Base-by-base conservation (phyloP, 2,888 invertebrate species). In the Acanthosoma haemorrhoidale region DNA sequence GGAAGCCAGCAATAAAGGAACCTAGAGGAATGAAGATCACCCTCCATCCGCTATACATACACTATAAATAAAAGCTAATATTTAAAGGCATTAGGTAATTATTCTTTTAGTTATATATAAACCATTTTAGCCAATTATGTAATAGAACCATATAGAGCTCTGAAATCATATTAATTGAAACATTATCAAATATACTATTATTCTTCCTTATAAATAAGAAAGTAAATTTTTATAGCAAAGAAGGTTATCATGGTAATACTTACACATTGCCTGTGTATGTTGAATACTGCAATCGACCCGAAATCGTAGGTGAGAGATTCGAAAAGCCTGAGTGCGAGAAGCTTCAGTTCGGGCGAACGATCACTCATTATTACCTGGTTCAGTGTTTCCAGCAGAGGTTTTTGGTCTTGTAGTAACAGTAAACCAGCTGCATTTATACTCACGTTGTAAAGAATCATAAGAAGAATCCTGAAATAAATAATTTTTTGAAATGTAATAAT, bases 361-460 rank as follows among this genome's bases (percentile, higher is more conserved):
- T 76, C 75, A 21, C 61, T 64, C 29, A 74, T 68, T 9, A 77
- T 72, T 18, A 72, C 70, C 9, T 72, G 61, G 6, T 71, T 68
- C n/a, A 76, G 39, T 8, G 73, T 73, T 11, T 61, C 32, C 13
- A 76, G 69, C 36, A 77, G 63, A 8, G 64, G 58, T 6, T 71
- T 68, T 32, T 75, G 70, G 5, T 76, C 75, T 64, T 76, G 75
- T 21, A 77, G 72, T 70, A 75, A 73, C 9, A 73, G 36, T 21
- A 80, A 73, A 3, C 80, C 80, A 36, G 74, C 76, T 32, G 78
- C 77, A 73, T 80, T 80, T 68, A 81, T 78, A 70, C 79, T 79
- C 29, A 81, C 75, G 73, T 81, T 81, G 75, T 79, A 80, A 51
- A 81, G 73, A 41, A 78, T 78, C 77, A 79, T 79, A 29, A 81